Conservation (phyloP, 2,888 invertebrate species). For the Lamellibrachia columna region DNA sequence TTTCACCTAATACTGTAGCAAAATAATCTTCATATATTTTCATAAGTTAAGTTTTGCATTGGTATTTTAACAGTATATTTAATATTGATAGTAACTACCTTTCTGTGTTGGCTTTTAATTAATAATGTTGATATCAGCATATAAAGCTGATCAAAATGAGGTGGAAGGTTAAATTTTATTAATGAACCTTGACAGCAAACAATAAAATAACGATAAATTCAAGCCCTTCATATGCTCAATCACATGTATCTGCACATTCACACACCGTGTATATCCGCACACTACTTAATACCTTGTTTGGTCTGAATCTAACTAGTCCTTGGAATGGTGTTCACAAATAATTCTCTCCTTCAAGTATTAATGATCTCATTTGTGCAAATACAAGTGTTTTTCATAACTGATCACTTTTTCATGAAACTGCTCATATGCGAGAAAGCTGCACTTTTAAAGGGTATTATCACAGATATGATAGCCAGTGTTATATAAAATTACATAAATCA, state of each 20-base stretch:
- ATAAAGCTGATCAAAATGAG: not conserved
- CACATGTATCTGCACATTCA: not conserved
- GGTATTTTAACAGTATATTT: too few relatives aligned
- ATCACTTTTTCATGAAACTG: not conserved
- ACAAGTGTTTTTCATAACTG: conserved; percentile 3
- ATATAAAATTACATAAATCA: not conserved
- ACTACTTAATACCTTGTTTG: not conserved
- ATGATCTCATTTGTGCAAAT: not conserved
- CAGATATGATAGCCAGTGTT: not conserved
- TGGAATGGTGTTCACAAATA: not conserved
- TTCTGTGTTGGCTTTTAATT: not conserved
- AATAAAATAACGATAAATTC: not conserved
- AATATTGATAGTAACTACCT: not conserved
- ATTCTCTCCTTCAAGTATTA: not conserved
- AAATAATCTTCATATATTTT: too few relatives aligned
- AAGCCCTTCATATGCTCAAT: not conserved
- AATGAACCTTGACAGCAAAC: not conserved
- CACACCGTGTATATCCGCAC: not conserved
- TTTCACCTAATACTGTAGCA: too few relatives aligned
- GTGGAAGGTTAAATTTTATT: not conserved
- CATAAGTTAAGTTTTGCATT: too few relatives aligned
- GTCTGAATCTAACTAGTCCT: not conserved
- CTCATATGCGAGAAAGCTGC: not conserved
- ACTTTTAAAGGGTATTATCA: not conserved
- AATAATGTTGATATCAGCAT: not conserved